These are phyloP conservation scores for Sinocyclocheilus maitianheensis DNA, from an alignment of 2,113 vertebrate species.

Conservation along the genomic window DNA sequence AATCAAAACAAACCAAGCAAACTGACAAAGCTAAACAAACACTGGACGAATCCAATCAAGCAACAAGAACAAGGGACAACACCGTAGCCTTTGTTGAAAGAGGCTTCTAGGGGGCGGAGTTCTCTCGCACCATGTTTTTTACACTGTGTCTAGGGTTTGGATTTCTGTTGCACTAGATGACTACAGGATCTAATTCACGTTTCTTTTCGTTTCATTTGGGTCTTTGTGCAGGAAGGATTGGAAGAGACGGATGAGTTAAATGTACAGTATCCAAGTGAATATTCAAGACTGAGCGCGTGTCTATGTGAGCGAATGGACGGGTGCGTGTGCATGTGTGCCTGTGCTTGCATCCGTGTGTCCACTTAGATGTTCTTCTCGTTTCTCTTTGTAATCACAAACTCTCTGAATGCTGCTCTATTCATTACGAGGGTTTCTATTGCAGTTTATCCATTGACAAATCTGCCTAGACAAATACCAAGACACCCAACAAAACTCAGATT, in stretches of 20 bases:
- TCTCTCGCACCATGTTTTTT: slow-evolving; percentile 98
- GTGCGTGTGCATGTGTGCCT: slow-evolving; percentile 53
- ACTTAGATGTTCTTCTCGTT: slow-evolving; percentile 45
- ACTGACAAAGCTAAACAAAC: slow-evolving; percentile 59
- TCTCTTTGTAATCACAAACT: slow-evolving; percentile 43
- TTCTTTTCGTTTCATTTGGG: slow-evolving; percentile 69
- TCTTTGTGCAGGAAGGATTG: slow-evolving; percentile 67
- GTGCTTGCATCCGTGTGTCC: slow-evolving; percentile 52
- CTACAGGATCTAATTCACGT: slow-evolving; percentile 85
- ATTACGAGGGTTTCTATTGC: slow-evolving; percentile 39
- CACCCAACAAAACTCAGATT: slow-evolving; percentile 23
- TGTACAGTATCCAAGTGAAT: slow-evolving; percentile 51
- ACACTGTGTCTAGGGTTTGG: slow-evolving; percentile 97
- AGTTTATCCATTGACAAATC: slow-evolving; percentile 26
- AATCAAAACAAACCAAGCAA: slow-evolving; percentile 72
- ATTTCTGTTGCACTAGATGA: slow-evolving; percentile 94
- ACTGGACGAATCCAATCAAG: slow-evolving; percentile 56
- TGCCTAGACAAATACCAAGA: slow-evolving; percentile 31
- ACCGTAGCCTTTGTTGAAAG: slow-evolving; percentile 88
- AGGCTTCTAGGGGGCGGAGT: slow-evolving; percentile 87
- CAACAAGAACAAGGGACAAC: slow-evolving; percentile 68
- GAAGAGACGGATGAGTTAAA: slow-evolving; percentile 56
- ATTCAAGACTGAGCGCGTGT: slow-evolving; percentile 53
- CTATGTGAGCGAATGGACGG: slow-evolving; percentile 38
- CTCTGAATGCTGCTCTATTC: slow-evolving; percentile 57